phyloP scores from a whole-genome alignment of 1,140 invertebrate species.

The Leptopilina boulardi region DNA sequence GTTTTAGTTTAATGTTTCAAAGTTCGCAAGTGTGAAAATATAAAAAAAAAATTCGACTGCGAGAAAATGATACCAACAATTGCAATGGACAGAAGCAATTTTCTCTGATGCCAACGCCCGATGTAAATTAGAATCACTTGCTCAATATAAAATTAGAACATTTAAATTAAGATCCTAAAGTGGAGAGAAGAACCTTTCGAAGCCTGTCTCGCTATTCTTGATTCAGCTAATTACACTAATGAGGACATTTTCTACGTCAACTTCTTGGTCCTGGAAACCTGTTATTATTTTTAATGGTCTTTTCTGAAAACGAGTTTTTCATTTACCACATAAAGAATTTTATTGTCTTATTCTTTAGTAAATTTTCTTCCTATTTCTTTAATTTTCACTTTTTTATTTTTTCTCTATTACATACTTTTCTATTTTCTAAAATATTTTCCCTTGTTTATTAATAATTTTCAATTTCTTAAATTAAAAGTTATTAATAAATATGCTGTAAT shows the following conservation, averaged over 20 bases:
- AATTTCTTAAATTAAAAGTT: no score
- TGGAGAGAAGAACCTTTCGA: slow-evolving; percentile 3
- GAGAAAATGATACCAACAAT: not conserved
- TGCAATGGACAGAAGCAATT: not conserved
- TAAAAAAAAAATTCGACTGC: not conserved
- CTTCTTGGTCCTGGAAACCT: not conserved
- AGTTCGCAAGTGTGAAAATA: no score
- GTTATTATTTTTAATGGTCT: not conserved
- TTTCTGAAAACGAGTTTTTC: not conserved
- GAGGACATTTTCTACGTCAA: not conserved
- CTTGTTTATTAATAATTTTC: no score
- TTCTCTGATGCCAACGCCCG: slow-evolving; percentile 15
- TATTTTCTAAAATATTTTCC: no score
- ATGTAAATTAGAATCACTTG: slow-evolving; percentile 14
- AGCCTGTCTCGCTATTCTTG: not conserved
- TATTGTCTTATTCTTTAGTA: no score
- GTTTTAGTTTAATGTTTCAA: no score
- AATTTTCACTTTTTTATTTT: no score
- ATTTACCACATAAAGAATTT: not conserved
- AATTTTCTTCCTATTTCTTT: no score
- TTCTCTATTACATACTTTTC: no score
- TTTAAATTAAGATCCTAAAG: slow-evolving; percentile 14
- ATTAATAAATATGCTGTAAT: no score
- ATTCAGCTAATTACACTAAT: not conserved
- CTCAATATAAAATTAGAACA: slow-evolving; percentile 11